Conservation (phyloP, 2,888 invertebrate genomes). For the Tenthredo distinguenda region DNA sequence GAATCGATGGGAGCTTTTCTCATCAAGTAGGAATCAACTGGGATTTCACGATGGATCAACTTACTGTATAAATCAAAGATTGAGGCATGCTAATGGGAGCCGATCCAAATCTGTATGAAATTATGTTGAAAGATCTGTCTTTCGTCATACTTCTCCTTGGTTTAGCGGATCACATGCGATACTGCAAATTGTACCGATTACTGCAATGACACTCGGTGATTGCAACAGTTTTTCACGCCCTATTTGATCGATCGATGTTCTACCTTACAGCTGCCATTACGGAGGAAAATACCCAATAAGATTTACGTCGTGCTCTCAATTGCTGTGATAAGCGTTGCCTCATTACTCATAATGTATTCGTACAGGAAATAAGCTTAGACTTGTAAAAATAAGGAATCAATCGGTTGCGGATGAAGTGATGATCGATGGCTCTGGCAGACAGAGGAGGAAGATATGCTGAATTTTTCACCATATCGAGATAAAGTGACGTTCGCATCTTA, state of each 20-base stretch:
- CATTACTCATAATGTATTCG: neutral
- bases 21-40: neutral
- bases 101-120: neutral
- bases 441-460: neutral
- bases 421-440: neutral
- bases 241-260: neutral
- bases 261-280: neutral
- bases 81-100: neutral
- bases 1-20: neutral
- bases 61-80: neutral
- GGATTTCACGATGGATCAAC: neutral
- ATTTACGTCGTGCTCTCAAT: too few relatives aligned
- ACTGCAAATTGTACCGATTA: constrained; percentile 2
- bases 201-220: neutral
- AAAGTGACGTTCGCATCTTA: neutral
- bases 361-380: neutral
- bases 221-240: neutral
- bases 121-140: neutral
- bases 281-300: too few relatives aligned
- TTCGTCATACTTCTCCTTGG: neutral
- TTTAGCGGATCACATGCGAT: neutral
- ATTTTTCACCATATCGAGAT: neutral
- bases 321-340: neutral
- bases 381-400: neutral
- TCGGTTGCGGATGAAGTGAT: neutral